A percentile compares a stretch with the other conserved stretches of the same genome.
Conservation (phyloP, 2,888 invertebrate genomes). For the Listrodromus nycthemerus region DNA sequence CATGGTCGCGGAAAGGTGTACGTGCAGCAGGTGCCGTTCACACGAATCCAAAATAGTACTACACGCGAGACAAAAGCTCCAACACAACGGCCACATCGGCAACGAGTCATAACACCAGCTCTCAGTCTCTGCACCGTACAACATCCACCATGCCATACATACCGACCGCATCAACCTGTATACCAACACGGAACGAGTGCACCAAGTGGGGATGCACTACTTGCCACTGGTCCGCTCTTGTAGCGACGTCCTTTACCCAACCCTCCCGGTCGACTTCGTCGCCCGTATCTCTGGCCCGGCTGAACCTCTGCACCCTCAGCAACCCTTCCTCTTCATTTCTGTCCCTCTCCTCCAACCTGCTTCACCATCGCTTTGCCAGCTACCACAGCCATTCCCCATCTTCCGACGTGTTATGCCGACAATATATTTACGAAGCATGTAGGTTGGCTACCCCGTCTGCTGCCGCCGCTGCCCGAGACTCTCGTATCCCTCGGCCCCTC, state of each 20-base stretch:
- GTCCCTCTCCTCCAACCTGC: slow-evolving; percentile 26
- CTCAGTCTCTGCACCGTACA: slow-evolving; percentile 28
- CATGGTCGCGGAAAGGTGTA: slow-evolving; percentile 8
- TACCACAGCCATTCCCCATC: slow-evolving; percentile 34
- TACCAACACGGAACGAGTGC: slow-evolving; percentile 68
- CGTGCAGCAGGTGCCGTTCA: slow-evolving; percentile 26
- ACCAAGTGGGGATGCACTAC: slow-evolving; percentile 70
- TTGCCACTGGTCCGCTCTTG: slow-evolving; percentile 59
- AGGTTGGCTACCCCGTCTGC: slow-evolving; percentile 70
- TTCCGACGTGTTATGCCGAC: slow-evolving; percentile 71
- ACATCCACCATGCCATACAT: slow-evolving; percentile 19
- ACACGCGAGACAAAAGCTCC: not conserved
- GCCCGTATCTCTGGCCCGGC: slow-evolving; percentile 39
- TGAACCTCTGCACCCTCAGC: slow-evolving; percentile 62
- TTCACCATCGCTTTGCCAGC: slow-evolving; percentile 46
- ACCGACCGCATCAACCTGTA: slow-evolving; percentile 1
- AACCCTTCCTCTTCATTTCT: slow-evolving; percentile 32
- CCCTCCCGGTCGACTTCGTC: slow-evolving; percentile 40
- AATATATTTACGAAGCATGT: slow-evolving; percentile 78
- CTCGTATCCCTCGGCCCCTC: slow-evolving; percentile 52
- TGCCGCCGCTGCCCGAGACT: slow-evolving; percentile 38
- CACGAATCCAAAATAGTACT: slow-evolving; percentile 18
- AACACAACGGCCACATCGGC: slow-evolving; percentile 6
- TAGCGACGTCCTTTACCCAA: slow-evolving; percentile 43
- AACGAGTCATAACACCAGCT: slow-evolving; percentile 6